Conservation (phyloP, 2,888 invertebrate genomes). For the Diarsia mendica region DNA sequence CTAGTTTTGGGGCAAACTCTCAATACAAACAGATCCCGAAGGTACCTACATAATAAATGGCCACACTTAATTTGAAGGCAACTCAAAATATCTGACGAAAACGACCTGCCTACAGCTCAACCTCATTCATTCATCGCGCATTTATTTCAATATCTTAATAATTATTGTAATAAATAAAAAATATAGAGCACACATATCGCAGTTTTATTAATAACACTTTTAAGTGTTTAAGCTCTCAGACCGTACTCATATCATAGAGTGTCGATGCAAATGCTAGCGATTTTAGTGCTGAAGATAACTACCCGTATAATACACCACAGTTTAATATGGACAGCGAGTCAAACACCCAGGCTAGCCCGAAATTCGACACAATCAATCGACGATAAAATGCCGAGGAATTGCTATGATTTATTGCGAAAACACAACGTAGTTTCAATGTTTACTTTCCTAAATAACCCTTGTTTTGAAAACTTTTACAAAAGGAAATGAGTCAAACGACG, state of each 20-base stretch:
- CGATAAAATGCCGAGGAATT: constrained; percentile 29
- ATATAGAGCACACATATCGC: constrained; percentile 29
- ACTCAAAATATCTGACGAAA: background rate
- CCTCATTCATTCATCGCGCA: constrained; percentile 18
- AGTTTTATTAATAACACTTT: constrained; percentile 40
- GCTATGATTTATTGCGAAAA: constrained; percentile 41
- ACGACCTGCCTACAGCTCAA: background rate
- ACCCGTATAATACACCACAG: constrained; percentile 42
- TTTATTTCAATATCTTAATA: background rate
- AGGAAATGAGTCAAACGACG: constrained; percentile 37
- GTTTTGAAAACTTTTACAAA: constrained; percentile 15
- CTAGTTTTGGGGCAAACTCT: background rate
- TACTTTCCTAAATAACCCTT: constrained; percentile 24
- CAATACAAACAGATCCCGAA: background rate
- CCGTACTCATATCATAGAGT: constrained; percentile 53
- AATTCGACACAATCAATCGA: constrained; percentile 38
- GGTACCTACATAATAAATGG: background rate
- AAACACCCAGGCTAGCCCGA: constrained; percentile 25
- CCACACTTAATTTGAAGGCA: background rate
- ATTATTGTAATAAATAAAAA: constrained; percentile 35
- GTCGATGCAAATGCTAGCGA: constrained; percentile 74
- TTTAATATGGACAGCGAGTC: constrained; percentile 19
- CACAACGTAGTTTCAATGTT: constrained; percentile 28
- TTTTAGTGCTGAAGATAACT: constrained; percentile 71
- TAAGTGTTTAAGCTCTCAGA: constrained; percentile 30